Evolutionary conservation across 2,797 vertebrate genomes (phyloP), one percentile per base, ranked within the genome.

Genomic region (Acanthiza pusilla): DNA sequence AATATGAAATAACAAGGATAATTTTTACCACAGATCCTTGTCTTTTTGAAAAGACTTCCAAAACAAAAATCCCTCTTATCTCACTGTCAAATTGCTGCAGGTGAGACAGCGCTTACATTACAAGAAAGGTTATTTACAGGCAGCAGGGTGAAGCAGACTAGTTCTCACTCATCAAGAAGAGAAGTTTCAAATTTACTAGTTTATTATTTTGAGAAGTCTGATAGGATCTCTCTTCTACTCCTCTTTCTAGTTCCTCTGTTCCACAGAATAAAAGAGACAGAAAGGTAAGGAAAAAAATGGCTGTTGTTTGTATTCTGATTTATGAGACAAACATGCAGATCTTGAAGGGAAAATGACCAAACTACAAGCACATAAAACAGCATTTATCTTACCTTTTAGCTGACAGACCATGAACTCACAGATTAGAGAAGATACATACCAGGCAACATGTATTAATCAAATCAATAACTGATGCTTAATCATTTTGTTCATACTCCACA

Each of bases 11-110:
- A 94, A 75, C 23, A 51, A 48, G 27, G 43, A 34, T 89, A 66
- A 89, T 82, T 87, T 94, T 96, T 85, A 89, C 71, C 36, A 51
- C 23, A 85, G 77, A 87, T 87, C 71, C 43, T 86, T 87, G 74
- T 85, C 60, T 93, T 89, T 70, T 61, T 53, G 18, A 91, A 79
- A 86, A 81, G 47, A 60, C 43, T 87, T 91, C 26, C 40, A 82
- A 73, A 53, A 66, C 32, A 73, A 66, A 90, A 90, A 75, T 54
- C 27, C 21, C 32, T 65, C 82, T 76, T 67, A 80, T 93, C 53
- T 91, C 68, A 45, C 26, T 67, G 63, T 70, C 57, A 78, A 70
- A 94, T 50, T 81, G 76, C 62, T 78, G 36, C 62, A 93, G 67
- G 60, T 91, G 78, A 87, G 63, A 72, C 34, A 78, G 27, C 7